phyloP scores from a whole-genome alignment of 2,113 vertebrate genomes.

The Misgurnus mizolepis region DNA sequence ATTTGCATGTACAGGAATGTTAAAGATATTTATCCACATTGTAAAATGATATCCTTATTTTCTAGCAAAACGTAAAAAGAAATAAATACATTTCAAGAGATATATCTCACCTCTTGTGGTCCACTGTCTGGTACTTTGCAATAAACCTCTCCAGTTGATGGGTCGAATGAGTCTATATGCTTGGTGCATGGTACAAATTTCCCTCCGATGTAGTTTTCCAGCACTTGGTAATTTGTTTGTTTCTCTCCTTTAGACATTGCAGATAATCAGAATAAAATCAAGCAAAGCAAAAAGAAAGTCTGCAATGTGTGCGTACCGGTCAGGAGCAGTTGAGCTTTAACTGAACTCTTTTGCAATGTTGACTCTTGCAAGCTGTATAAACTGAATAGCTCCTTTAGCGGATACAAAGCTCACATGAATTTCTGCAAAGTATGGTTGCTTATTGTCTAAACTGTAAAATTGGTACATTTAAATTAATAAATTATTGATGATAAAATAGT shows the following conservation, averaged over 20 bases:
- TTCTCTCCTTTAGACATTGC: constrained; percentile 28
- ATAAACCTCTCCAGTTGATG: constrained; percentile 86
- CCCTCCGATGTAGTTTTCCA: constrained; percentile 93
- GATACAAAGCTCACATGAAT: background rate
- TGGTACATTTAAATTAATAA: too few species aligned
- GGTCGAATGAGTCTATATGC: constrained; percentile 87
- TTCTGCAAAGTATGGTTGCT: too few species aligned
- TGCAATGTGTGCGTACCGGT: background rate
- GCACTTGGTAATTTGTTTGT: constrained; percentile 65
- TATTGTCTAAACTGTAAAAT: too few species aligned
- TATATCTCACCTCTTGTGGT: constrained; percentile 82
- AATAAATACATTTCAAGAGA: background rate
- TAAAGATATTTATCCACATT: background rate
- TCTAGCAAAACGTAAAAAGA: too few species aligned
- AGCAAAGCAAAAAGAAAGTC: background rate
- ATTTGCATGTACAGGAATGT: background rate
- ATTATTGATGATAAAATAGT: too few species aligned
- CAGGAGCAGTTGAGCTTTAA: constrained; percentile 10
- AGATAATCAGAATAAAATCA: background rate
- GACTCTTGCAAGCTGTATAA: background rate
- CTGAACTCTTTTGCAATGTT: constrained; percentile 23
- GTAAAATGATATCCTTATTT: too few species aligned
- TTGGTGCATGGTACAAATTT: constrained; percentile 81
- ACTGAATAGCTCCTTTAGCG: background rate
- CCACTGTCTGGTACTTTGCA: constrained; percentile 92